Base-by-base conservation (phyloP, 1,140 invertebrate species). In the Cydia strobilella region DNA sequence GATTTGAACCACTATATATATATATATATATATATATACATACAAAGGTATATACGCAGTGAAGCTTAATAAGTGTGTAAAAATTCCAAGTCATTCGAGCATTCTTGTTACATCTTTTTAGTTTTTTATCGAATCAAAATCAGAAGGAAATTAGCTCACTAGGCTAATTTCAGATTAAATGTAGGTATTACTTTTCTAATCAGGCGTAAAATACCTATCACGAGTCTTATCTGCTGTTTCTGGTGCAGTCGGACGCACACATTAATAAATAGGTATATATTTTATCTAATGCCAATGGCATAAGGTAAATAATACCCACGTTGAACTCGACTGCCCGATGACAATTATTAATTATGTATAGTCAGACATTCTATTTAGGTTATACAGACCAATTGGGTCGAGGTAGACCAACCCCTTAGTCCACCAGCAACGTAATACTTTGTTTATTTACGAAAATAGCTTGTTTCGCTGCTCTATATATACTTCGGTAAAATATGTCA, bases 311-410 rank as follows among this genome's bases (percentile, higher is more conserved):
- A 59, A 23, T 59, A 18, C 42, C 42, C 12, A 7, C n/a, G n/a
- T 59, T 23, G 18, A 20, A 59, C 6, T 59, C n/a, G 5, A 20
- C 54, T 23, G 54, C 2, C 3, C 54, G 54, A 18, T 69, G 31
- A 69, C 20, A 42, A 69, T 69, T 35, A 39, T 69, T 42, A 42
- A 69, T 69, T 35, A 39, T 69, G 31, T 15, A 39, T 9, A 35
- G 65, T 35, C 31, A n/a, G 35, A 69, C 5, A 65, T 10, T n/a
- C 65, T 1, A 69, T 39, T 31, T 69, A 69, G 65, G 65, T 35
- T 35, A 69, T 18, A 59, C 54, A 59, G 7, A 59, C 54, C 54
- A n/a, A 18, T 13, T 20, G 31, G 27, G n/a, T 35, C 31, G 31
- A 69, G n/a, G 27, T 12, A 69, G 31, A 35, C 27, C 27, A 15